Evolutionary conservation across 2,888 invertebrate genomes (phyloP).

Genomic region (Xestia xanthographa): DNA sequence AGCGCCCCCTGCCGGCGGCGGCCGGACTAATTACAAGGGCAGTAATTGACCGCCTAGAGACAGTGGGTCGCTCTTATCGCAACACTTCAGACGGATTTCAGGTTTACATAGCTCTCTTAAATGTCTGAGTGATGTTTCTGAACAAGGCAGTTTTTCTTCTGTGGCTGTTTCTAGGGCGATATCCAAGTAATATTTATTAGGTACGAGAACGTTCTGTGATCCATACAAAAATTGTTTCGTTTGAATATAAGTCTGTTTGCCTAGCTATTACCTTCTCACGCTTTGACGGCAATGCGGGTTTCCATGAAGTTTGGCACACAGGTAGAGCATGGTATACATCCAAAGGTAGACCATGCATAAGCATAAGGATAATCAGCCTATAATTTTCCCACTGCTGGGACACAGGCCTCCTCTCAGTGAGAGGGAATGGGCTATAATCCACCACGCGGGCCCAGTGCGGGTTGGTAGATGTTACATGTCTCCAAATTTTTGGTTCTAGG

Average conservation of each 20-base stretch:
- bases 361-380: no score
- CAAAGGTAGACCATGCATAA: neutral
- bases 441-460: no score
- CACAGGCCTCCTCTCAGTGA: no score
- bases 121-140: constrained; percentile 32
- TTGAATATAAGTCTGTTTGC: neutral
- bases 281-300: neutral
- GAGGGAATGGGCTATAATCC: no score
- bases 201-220: neutral
- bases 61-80: constrained; percentile 49
- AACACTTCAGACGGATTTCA: constrained; percentile 45
- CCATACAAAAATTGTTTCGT: neutral
- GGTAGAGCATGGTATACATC: neutral
- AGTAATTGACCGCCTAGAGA: constrained; percentile 55
- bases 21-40: constrained; percentile 38
- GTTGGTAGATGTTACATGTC: no score
- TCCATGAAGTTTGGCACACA: neutral
- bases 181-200: constrained; percentile 15
- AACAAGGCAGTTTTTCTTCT: constrained; percentile 7
- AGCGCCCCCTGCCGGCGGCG: constrained; percentile 9
- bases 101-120: constrained; percentile 19
- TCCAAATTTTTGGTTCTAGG: no score
- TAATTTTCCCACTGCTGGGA: no score
- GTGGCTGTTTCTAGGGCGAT: neutral
- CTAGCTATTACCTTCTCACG: neutral